Evolutionary conservation across 2,113 vertebrate genomes (phyloP), one percentile per base, ranked within the genome.

Genomic region (Pterocles orientalis): DNA sequence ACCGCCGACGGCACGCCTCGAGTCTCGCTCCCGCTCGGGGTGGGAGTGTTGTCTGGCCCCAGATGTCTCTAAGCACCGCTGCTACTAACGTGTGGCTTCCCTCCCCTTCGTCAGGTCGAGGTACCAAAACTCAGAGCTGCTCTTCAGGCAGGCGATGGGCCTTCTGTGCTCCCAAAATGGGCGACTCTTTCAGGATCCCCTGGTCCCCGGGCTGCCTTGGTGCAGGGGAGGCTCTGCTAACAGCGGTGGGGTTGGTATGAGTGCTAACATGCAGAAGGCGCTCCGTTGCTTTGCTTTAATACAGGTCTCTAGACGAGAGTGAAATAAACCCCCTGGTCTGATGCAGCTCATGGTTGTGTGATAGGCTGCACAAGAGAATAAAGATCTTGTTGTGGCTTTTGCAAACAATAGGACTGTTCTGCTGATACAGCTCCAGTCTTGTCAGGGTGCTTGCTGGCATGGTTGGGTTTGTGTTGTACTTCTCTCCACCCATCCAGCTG

Each of bases 81-180:
- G 65, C 82, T 33, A 41, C 53, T 41, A 47, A n/a, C 0, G 7
- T 9, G 70, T 3, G n/a, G 48, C 47, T 71, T 58, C 21, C 8
- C 48, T 58, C 21, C 8, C 48, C 18, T 29, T 7, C 4, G 0
- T 4, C 45, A 19, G 70, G 50, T 3, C 21, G 58, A 43, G 58
- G 15, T 61, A 1, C 33, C 9, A 1, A 4, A 58, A 6, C 33
- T 45, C 26, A 6, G 10, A 45, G 60, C 23, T 0, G 4, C 28
- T 65, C 34, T 10, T 56, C 25, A 18, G 65, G 66, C 0, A 3
- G 2, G 3, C 0, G 0, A 1, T 2, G 24, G 18, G 48, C 45
- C 54, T 48, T 15, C 53, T n/a, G 58, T 3, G 0, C 34, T 45
- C 6, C 1, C 36, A 6, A 8, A 19, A 2, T 2, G 12, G 6